These are phyloP conservation scores for Bagarius yarrelli DNA, from an alignment of 2,113 vertebrate genomes.

Conservation along the genomic window DNA sequence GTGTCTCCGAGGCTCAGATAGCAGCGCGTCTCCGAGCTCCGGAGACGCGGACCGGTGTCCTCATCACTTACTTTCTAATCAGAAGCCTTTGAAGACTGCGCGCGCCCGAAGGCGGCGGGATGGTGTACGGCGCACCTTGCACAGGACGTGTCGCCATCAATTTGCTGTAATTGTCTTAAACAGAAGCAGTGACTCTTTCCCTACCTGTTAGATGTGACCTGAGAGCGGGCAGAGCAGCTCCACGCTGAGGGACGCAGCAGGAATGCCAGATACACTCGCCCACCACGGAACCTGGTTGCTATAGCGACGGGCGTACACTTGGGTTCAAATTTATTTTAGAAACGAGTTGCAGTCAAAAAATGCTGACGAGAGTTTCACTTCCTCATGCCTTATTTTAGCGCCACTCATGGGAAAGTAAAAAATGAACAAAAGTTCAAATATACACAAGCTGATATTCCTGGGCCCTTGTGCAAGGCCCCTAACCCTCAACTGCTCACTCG, in stretches of 20 bases:
- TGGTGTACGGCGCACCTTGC: slow-evolving; percentile 22
- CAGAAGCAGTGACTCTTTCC: slow-evolving; percentile 25
- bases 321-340: not conserved
- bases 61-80: slow-evolving; percentile 45
- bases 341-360: not conserved
- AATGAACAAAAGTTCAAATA: not conserved
- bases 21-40: not conserved
- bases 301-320: not conserved
- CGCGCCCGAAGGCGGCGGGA: slow-evolving; percentile 28
- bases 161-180: slow-evolving; percentile 39
- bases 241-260: not conserved
- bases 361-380: not conserved
- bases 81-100: slow-evolving; percentile 41
- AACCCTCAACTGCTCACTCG: no score
- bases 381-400: not conserved
- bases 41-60: slow-evolving; percentile 19
- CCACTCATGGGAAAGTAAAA: not conserved
- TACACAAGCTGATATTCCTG: no score
- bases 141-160: slow-evolving; percentile 38
- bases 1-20: slow-evolving; percentile 16
- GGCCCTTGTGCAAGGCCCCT: no score
- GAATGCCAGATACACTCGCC: not conserved
- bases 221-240: slow-evolving; percentile 18
- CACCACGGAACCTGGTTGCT: not conserved
- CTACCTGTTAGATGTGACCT: slow-evolving; percentile 29